Percentiles rank a stretch among this genome's conserved stretches.
These are phyloP conservation scores for Metellina segmentata DNA, from an alignment of 2,888 invertebrate genomes.

Conservation along the genomic window DNA sequence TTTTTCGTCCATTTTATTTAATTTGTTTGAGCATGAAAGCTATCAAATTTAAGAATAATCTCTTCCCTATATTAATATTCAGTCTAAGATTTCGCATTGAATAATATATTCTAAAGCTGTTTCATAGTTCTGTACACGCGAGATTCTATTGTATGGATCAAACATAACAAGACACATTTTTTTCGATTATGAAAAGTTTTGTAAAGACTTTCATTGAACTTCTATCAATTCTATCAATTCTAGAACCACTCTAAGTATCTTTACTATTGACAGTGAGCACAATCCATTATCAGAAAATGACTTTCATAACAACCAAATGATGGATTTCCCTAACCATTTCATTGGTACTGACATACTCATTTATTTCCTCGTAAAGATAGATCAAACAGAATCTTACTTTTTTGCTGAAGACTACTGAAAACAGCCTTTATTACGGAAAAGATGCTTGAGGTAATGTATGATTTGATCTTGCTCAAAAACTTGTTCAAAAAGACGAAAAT, in stretches of 20 bases:
- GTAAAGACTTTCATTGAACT: not conserved
- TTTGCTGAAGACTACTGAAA: not conserved
- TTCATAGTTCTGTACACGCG: too few relatives aligned
- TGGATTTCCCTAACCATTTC: constrained; percentile 30
- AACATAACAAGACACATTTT: too few relatives aligned
- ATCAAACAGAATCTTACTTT: not conserved
- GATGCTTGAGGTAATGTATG: constrained; percentile 5
- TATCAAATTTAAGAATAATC: too few relatives aligned
- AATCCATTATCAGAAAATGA: constrained; percentile 29
- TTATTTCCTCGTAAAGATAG: constrained; percentile 19
- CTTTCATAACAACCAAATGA: constrained; percentile 43
- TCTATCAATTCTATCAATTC: constrained; percentile 6
- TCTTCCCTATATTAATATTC: too few relatives aligned
- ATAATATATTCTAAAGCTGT: too few relatives aligned
- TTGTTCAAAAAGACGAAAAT: constrained; percentile 17
- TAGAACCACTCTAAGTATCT: not conserved
- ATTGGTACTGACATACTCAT: constrained; percentile 25
- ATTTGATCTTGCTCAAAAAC: not conserved
- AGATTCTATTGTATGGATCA: too few relatives aligned
- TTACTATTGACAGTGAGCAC: not conserved
- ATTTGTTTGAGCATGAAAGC: too few relatives aligned
- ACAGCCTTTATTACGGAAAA: not conserved
- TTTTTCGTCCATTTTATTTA: too few relatives aligned
- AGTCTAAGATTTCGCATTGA: too few relatives aligned
- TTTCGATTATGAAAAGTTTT: too few relatives aligned